Conservation (phyloP, 64 coral and sea anemone species). For the Trachythela sp. region DNA sequence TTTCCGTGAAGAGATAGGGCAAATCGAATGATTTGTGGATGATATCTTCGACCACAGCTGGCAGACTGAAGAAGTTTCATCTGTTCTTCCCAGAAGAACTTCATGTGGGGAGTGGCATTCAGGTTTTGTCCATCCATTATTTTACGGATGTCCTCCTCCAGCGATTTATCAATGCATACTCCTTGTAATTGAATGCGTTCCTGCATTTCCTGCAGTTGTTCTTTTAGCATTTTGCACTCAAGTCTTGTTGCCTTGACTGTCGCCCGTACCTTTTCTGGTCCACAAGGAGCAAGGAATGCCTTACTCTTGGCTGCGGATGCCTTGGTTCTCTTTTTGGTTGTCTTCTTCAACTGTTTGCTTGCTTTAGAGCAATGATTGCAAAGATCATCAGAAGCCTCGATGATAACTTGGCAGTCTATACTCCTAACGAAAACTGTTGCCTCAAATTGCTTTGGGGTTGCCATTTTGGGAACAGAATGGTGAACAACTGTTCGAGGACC, state of each 20-base stretch:
- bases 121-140: background rate
- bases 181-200: background rate
- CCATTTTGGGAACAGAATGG: background rate
- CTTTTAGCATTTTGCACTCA: background rate
- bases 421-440: background rate
- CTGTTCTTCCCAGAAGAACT: conserved; percentile 2
- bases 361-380: background rate
- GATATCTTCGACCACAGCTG: background rate
- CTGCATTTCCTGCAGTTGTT: background rate
- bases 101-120: background rate
- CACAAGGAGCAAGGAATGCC: background rate
- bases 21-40: conserved; percentile 6
- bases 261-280: background rate
- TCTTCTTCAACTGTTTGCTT: background rate
- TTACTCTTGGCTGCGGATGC: background rate
- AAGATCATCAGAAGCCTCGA: background rate
- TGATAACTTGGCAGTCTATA: background rate
- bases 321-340: background rate
- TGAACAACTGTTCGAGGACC: background rate
- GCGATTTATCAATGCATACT: background rate
- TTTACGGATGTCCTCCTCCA: background rate
- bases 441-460: background rate
- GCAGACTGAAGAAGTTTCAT: background rate
- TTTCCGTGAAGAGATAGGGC: background rate
- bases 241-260: background rate